Evolutionary conservation across 2,797 vertebrate species (phyloP).

Genomic region (Pseudocheirus occidentalis): DNA sequence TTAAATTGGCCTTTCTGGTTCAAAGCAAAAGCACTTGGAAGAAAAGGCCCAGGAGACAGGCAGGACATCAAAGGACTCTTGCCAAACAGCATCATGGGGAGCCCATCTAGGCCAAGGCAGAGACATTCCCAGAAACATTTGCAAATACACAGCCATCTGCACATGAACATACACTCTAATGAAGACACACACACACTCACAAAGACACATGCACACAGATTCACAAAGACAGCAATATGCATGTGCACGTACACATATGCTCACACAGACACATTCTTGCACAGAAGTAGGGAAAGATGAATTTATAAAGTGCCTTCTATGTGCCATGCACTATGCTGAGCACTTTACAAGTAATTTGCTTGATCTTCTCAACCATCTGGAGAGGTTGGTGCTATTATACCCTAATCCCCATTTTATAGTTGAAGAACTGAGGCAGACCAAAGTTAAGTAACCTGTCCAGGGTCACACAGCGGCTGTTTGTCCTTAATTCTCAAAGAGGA

Average conservation of each 20-base stretch:
- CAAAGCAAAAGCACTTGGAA: constrained; percentile 63
- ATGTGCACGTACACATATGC: neutral
- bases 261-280: constrained; percentile 3
- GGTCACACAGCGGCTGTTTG: neutral
- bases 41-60: constrained; percentile 60
- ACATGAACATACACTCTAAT: constrained; percentile 26
- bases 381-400: neutral
- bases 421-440: neutral
- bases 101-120: constrained; percentile 49
- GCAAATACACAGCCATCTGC: constrained; percentile 33
- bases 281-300: neutral
- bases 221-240: neutral
- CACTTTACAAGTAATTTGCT: neutral
- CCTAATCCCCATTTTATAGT: neutral
- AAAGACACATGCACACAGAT: constrained; percentile 18
- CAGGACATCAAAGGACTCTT: constrained; percentile 70
- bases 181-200: neutral
- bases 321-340: neutral
- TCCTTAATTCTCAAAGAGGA: too few species aligned
- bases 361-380: neutral
- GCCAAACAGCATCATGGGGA: constrained; percentile 48
- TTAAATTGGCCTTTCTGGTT: constrained; percentile 57
- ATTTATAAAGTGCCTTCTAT: neutral
- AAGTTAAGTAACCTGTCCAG: neutral
- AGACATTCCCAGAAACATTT: constrained; percentile 43